Evolutionary conservation across 2,797 vertebrate species (phyloP).

Genomic region (Pseudochirops cupreus): DNA sequence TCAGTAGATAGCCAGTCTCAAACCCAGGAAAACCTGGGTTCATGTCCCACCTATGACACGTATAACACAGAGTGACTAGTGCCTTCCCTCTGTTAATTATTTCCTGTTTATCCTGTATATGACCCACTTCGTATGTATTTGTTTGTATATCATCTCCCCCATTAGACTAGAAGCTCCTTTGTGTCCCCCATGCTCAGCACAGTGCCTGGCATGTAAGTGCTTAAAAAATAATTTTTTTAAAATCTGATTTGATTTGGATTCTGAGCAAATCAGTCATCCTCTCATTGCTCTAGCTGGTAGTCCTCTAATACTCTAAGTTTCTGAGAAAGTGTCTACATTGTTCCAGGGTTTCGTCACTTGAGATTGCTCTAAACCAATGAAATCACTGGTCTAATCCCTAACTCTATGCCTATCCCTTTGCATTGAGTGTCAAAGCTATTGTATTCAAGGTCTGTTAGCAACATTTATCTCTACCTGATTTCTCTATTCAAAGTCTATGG

Average conservation of each 20-base stretch:
- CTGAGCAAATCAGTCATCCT: not conserved
- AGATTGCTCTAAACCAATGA: not conserved
- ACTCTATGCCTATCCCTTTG: not conserved
- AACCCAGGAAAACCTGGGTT: not conserved
- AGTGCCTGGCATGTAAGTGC: not conserved
- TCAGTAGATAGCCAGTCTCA: not conserved
- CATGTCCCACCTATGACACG: not conserved
- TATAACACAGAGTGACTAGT: not conserved
- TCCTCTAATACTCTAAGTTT: not conserved
- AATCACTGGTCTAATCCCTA: not conserved
- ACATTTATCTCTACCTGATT: constrained; percentile 6
- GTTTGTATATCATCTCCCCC: not conserved
- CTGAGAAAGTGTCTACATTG: not conserved
- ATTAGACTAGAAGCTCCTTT: not conserved
- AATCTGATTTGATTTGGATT: not conserved
- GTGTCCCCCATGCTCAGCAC: not conserved
- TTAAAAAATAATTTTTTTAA: not conserved
- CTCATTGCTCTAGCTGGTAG: not conserved
- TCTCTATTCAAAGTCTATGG: not conserved
- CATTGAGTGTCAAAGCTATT: not conserved
- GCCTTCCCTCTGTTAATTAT: not conserved
- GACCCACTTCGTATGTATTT: not conserved
- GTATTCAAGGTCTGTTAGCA: not conserved
- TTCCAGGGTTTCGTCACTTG: not conserved
- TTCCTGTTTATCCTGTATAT: not conserved